Evolutionary conservation across 64 coral and sea anemone species (phyloP).

Genomic region (Trachythela sp.): DNA sequence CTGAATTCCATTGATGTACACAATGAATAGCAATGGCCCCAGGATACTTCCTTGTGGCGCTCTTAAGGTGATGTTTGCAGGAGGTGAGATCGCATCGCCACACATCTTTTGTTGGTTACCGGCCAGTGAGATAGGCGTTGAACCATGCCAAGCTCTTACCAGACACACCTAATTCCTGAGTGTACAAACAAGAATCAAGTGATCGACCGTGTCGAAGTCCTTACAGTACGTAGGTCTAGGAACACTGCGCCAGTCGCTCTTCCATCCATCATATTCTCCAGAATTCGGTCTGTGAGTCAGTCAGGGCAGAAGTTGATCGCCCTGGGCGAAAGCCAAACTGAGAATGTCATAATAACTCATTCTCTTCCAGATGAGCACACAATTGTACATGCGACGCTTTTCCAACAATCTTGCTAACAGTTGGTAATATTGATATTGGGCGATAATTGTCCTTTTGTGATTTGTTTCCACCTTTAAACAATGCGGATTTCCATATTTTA

Average conservation of each 20-base stretch:
- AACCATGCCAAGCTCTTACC: conserved; percentile 5
- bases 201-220: conserved; percentile 34
- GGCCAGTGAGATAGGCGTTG: conserved; percentile 24
- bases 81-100: not conserved
- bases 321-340: conserved; percentile 35
- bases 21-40: conserved; percentile 29
- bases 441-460: not conserved
- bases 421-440: conserved; percentile 12
- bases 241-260: conserved; percentile 11
- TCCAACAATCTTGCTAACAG: conserved; percentile 2
- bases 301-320: conserved; percentile 44
- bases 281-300: conserved; percentile 29
- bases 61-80: conserved; percentile 11
- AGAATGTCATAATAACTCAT: conserved; percentile 28
- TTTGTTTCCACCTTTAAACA: conserved; percentile 19
- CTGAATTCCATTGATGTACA: conserved; percentile 37
- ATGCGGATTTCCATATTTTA: conserved; percentile 23
- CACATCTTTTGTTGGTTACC: conserved; percentile 18
- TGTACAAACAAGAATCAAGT: conserved; percentile 14
- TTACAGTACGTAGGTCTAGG: conserved; percentile 16
- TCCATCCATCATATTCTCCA: conserved; percentile 26
- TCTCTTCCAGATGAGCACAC: conserved; percentile 29
- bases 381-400: conserved; percentile 39
- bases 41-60: conserved; percentile 44
- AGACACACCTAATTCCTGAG: conserved; percentile 22